Percentiles rank a stretch among this genome's conserved stretches.
Conservation (phyloP, 1,140 invertebrate species). For the Metaphire vulgaris region DNA sequence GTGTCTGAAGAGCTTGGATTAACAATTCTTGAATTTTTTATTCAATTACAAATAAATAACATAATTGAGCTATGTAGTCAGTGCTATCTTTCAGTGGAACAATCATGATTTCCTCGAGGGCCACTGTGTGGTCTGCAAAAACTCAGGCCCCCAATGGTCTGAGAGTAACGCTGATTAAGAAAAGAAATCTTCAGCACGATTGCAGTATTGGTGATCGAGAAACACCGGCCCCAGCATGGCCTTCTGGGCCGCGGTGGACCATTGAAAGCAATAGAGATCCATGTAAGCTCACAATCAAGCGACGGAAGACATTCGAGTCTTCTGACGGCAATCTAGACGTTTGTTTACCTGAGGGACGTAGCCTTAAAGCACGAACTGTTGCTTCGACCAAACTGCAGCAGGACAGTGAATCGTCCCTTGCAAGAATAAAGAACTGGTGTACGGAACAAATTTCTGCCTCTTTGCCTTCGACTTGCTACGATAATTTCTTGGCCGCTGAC, state of each 20-base stretch:
- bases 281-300: neutral
- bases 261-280: neutral
- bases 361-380: neutral
- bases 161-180: neutral
- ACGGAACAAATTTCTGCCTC: neutral
- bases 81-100: too few species aligned
- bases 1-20: too few species aligned
- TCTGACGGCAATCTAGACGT: neutral
- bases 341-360: neutral
- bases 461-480: neutral
- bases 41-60: too few species aligned
- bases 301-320: neutral
- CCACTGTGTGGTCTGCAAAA: neutral
- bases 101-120: neutral
- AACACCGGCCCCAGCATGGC: neutral
- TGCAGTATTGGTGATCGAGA: neutral
- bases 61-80: too few species aligned
- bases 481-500: neutral
- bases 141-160: neutral
- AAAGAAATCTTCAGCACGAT: neutral
- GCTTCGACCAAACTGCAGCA: neutral
- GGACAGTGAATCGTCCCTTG: neutral
- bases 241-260: neutral
- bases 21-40: too few species aligned
- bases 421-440: neutral